Percentiles rank a stretch among this genome's conserved stretches.
Conservation (phyloP, 2,797 vertebrate species). For the Pelochelys cantorii region DNA sequence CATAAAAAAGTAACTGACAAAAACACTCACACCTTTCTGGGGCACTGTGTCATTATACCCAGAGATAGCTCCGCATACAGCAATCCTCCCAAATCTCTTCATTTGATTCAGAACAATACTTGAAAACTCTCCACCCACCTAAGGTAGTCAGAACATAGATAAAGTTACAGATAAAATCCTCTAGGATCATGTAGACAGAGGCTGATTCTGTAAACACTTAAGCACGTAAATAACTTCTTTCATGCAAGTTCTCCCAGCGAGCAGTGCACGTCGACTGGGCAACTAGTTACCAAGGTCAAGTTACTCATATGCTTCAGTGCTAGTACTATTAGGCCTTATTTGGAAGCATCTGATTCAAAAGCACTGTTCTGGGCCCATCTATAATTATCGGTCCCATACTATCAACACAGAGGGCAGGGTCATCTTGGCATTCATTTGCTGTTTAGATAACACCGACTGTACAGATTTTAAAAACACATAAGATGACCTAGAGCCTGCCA, state of each 20-base stretch:
- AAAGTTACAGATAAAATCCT: neutral
- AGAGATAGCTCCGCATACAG: conserved; percentile 89
- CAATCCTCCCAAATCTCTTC: conserved; percentile 89
- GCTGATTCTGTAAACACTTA: too few relatives aligned
- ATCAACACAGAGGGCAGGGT: neutral
- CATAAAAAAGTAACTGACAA: neutral
- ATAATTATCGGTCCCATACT: neutral
- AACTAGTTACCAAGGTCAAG: neutral
- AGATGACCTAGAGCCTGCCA: neutral
- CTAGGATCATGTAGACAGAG: neutral
- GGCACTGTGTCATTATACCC: conserved; percentile 82
- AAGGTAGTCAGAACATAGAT: neutral
- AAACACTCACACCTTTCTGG: conserved; percentile 81
- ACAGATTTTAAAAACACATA: neutral
- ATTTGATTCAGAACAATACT: conserved; percentile 84
- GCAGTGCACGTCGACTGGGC: neutral
- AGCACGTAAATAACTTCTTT: neutral
- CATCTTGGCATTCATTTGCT: fast-evolving
- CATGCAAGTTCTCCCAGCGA: neutral
- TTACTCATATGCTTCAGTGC: neutral
- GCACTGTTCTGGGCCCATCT: neutral
- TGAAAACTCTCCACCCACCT: conserved; percentile 89
- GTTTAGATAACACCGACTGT: neutral
- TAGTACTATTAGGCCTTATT: neutral
- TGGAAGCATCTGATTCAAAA: neutral